Evolutionary conservation across 2,113 vertebrate species (phyloP).

Genomic region (Panurus biarmicus): DNA sequence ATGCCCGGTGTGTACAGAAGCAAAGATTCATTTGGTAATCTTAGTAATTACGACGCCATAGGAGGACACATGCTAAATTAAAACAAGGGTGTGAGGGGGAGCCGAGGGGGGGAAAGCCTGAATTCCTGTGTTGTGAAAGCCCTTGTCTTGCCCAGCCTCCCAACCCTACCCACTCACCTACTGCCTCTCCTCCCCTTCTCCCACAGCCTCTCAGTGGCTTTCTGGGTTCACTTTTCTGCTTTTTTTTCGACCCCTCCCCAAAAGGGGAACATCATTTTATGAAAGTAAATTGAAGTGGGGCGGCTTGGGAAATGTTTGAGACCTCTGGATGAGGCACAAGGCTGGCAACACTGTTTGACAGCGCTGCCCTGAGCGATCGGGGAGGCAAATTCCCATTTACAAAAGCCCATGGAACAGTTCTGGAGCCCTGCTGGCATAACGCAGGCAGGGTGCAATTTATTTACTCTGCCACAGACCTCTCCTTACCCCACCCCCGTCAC

Average conservation of each 20-base stretch:
- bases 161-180: background rate
- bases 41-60: slow-evolving; percentile 71
- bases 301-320: background rate
- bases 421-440: slow-evolving; percentile 44
- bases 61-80: slow-evolving; percentile 65
- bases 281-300: background rate
- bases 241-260: rapidly evolving
- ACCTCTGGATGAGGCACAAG: background rate
- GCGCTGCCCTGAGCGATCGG: slow-evolving; percentile 1
- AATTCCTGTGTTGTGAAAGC: slow-evolving; percentile 40
- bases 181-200: background rate
- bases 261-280: background rate
- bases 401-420: slow-evolving; percentile 10
- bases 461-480: slow-evolving; percentile 37
- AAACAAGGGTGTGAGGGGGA: background rate
- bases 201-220: background rate
- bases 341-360: background rate
- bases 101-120: background rate
- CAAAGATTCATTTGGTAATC: slow-evolving; percentile 78
- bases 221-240: background rate
- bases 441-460: slow-evolving; percentile 52
- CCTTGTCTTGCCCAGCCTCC: background rate
- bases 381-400: slow-evolving; percentile 37
- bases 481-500: background rate
- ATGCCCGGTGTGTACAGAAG: slow-evolving; percentile 77